Base-by-base conservation (phyloP, 2,797 vertebrate genomes). In the Onychomys arenicola region DNA sequence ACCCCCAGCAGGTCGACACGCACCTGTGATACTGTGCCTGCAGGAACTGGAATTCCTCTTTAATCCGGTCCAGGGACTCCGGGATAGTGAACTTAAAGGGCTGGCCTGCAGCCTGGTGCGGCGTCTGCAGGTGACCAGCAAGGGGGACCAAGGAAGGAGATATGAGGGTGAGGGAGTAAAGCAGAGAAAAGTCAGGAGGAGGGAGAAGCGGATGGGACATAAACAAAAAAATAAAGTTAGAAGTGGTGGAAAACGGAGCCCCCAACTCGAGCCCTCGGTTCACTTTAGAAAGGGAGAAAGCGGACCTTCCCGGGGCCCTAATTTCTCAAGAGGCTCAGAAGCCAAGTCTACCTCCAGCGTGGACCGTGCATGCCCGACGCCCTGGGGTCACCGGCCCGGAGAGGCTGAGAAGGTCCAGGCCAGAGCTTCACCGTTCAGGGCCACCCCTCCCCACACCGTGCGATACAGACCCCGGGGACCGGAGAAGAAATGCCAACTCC, bases 71-170 rank as follows among this genome's bases (percentile, higher is more conserved):
- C 98, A 99, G 98, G 65, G 99, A 99, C 97, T 99, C 99, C 76
- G 99, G 99, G 98, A 99, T 99, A 96, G 99, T 99, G 98, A 99
- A 99, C 98, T 99, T 99, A 98, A 99, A 99, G 97, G 99, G 99
- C 98, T 99, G 99, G 96, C 99, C 99, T 97, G 99, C 99, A 98
- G 99, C 99, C 99, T 99, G 99, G 97, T 99, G 99, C 97, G 99
- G 99, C 89, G 99, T 98, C 99, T 99, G 97, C 69, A n/a, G 93
- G 61, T 16, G 57, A 90, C 75, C 92, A 34, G 83, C 40, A 37
- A 84, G 21, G 63, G 57, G 52, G 3, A 80, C 37, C 43, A 43
- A 95, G 92, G 77, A 14, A 93, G 29, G 0, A 92, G 88, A 91
- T 34, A 75, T 81, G 87, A 5, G 65, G 82, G 52, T 32, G 25